A percentile compares a stretch with the other conserved stretches of the same genome.
Conservation (phyloP, 2,113 vertebrate genomes). For the Micronycteris hirsuta region DNA sequence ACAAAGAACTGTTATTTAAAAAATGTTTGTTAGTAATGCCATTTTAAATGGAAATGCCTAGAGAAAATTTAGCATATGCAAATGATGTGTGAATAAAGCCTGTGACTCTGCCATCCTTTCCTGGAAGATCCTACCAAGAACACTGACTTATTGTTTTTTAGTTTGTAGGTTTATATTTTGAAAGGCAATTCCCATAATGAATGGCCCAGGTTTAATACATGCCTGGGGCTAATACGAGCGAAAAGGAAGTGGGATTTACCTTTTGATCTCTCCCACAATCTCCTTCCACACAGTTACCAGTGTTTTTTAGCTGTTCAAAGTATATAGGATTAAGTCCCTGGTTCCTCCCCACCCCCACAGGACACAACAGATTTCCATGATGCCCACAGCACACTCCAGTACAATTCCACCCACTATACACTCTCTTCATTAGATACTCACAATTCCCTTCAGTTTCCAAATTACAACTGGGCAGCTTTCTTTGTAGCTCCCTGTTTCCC, state of each 20-base stretch:
- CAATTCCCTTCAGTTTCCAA: not conserved
- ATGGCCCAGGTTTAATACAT: not conserved
- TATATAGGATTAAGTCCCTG: not conserved
- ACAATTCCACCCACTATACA: not conserved
- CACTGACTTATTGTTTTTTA: not conserved
- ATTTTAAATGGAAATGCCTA: not conserved
- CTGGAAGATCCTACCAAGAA: not conserved
- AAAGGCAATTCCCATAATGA: not conserved
- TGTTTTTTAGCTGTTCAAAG: not conserved
- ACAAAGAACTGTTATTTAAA: not conserved
- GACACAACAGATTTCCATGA: not conserved
- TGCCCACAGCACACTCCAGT: not conserved
- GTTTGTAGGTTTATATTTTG: not conserved
- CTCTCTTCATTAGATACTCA: not conserved
- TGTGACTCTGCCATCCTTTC: not conserved
- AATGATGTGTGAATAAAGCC: conserved; percentile 5
- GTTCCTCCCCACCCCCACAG: fast-evolving
- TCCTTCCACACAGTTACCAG: not conserved
- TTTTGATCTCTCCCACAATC: not conserved
- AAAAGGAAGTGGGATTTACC: not conserved
- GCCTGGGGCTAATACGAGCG: not conserved
- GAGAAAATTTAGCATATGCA: not conserved
- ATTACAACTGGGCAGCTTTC: not conserved
- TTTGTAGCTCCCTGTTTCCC: not conserved
- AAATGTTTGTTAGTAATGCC: not conserved